Evolutionary conservation across 2,888 invertebrate species (phyloP).

Genomic region (Lepidocyrtoides sp.): DNA sequence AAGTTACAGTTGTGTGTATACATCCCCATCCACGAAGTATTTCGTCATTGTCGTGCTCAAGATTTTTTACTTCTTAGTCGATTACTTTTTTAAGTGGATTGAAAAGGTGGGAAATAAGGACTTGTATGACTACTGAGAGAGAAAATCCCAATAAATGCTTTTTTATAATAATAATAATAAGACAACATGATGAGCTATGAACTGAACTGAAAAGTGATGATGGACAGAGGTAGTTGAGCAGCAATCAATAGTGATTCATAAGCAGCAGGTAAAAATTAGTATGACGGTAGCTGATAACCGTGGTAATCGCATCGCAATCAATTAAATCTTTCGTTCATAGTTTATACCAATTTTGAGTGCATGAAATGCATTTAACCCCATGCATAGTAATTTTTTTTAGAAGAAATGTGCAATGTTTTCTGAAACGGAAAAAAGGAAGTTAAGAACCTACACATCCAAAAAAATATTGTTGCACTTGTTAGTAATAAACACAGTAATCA

Average conservation of each 20-base stretch:
- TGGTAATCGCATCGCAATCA: neutral
- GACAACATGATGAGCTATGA: neutral
- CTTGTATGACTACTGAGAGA: neutral
- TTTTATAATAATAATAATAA: neutral
- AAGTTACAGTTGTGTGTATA: neutral
- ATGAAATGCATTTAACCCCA: neutral
- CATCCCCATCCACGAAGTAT: neutral
- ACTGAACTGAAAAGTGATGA: neutral
- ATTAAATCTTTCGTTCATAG: neutral
- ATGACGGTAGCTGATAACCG: neutral
- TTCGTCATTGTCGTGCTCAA: slow-evolving; percentile 1
- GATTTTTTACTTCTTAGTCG: neutral
- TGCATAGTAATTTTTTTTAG: neutral
- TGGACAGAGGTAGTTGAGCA: neutral
- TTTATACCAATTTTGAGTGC: neutral
- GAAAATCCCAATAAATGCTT: neutral
- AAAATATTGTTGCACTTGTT: neutral
- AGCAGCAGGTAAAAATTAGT: neutral
- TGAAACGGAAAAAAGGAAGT: slow-evolving; percentile 1
- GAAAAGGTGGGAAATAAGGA: neutral
- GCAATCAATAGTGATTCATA: neutral
- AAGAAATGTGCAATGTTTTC: neutral
- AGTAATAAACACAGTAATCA: slow-evolving; percentile 21
- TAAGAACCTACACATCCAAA: neutral
- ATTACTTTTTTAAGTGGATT: neutral